These are phyloP conservation scores for Silvanus unidentatus DNA, from an alignment of 2,888 invertebrate species.

Conservation along the genomic window DNA sequence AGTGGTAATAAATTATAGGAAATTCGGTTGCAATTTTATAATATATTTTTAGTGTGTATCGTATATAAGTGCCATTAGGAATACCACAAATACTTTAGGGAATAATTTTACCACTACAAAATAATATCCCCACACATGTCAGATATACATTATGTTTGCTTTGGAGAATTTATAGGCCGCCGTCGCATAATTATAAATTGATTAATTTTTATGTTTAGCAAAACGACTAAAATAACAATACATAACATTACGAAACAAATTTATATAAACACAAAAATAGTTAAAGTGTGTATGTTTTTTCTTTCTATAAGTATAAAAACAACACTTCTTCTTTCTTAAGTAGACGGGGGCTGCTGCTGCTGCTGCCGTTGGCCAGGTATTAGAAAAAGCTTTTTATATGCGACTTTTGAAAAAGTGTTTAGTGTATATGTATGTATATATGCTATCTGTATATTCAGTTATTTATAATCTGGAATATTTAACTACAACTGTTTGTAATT, in stretches of 20 bases:
- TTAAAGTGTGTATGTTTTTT: slow-evolving; percentile 25
- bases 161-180: slow-evolving; percentile 38
- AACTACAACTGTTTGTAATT: slow-evolving; percentile 49
- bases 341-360: background rate
- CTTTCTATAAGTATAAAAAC: background rate
- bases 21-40: slow-evolving; percentile 34
- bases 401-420: slow-evolving; percentile 26
- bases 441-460: slow-evolving; percentile 44
- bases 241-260: slow-evolving; percentile 11
- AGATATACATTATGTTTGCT: slow-evolving; percentile 15
- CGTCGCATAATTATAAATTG: slow-evolving; percentile 47
- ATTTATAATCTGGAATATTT: slow-evolving; percentile 51
- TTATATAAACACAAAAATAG: background rate
- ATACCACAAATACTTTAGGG: slow-evolving; percentile 38
- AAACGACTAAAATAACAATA: too few species aligned
- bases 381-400: slow-evolving; percentile 46
- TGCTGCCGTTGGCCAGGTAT: slow-evolving; percentile 40
- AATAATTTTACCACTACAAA: slow-evolving; percentile 30
- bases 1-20: slow-evolving; percentile 13
- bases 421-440: slow-evolving; percentile 32
- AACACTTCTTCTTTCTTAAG: background rate
- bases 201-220: slow-evolving; percentile 45
- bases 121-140: slow-evolving; percentile 37
- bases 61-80: slow-evolving; percentile 35
- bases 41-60: slow-evolving; percentile 30